Evolutionary conservation across 2,888 invertebrate species (phyloP), one percentile per base, ranked within the genome.

Genomic region (Sminthurides aquaticus): DNA sequence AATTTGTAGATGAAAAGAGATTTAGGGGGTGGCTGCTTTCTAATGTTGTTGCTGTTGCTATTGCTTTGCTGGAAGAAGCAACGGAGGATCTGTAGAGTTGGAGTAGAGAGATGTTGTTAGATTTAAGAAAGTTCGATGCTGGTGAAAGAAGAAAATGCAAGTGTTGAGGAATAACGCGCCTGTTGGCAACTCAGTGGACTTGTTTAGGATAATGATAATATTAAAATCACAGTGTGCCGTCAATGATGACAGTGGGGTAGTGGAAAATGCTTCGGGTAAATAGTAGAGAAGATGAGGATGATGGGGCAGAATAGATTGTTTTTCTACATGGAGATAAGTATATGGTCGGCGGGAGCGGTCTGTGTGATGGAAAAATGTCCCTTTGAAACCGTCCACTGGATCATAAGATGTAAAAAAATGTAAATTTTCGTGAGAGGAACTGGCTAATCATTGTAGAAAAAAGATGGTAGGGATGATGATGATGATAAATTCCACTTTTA

Each of bases 201-300:
- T 28, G 49, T 52, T 49, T 58, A 52, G 8, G 55, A 43, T 62
- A 67, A 64, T 65, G 62, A 62, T 67, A 67, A 67, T 67, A 67
- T 67, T 67, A 67, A 65, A 67, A 67, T 65, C 67, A 62, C 67
- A 67, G 67, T 62, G 59, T 62, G 67, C 62, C 60, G 62, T 65
- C 64, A 62, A 62, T 62, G 62, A 65, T 67, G 67, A 67, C 62
- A 62, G 62, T 65, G 62, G 57, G 65, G 54, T 59, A 58, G 58
- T 20, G 5, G 52, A 52, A 15, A 20, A 52, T 8, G 52, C 52
- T 20, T 52, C 52, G 5, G 52, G 52, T 20, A 52, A 5, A 8
- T 15, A 5, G 18, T 20, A 34, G 15, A 34, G 43, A 34, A 34
- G 43, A 34, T 52, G 22, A 52, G 52, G 22, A 52, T 52, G 52